Evolutionary conservation across 2,113 vertebrate species (phyloP), one percentile per base, ranked within the genome.

Genomic region (Psephotus haematonotus): DNA sequence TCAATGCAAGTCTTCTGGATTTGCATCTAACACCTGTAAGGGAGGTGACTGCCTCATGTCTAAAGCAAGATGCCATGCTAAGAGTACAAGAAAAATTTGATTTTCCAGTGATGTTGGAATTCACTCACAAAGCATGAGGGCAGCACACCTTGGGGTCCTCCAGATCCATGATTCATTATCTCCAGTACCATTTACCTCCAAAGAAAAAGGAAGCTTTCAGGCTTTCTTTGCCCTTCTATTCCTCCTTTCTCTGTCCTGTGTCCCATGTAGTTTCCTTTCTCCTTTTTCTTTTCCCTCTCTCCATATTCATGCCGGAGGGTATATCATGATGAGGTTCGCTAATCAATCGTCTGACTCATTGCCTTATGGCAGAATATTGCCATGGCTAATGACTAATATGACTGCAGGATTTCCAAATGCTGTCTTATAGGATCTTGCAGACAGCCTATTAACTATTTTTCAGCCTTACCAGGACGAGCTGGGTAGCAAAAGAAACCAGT

Each of bases 321-420:
- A 93, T 84, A 86, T 79, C 70, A 69, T 85, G 88, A 96, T 89
- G 83, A 97, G 83, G 77, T 71, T 96, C 96, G 82, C 93, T 93
- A 93, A 96, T 96, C 95, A 94, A 94, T 94, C 1, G 31, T 89
- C 95, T 96, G 96, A 96, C 92, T 96, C 96, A 94, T 80, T 96
- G 93, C 95, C 93, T 96, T 96, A 92, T 96, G 92, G 95, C 93
- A 96, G 88, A 95, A 94, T 95, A 97, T 95, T 96, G 93, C 93
- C 83, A 87, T 53, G 83, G 80, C 91, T 94, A 96, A 96, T 96
- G 91, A 96, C 95, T 95, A 96, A 96, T 87, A 86, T 46, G 77
- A 94, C 92, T 92, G 88, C 86, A 91, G 80, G 92, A 95, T 94
- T 93, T 97, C 77, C 93, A 96, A 96, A 96, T 94, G 91, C 75